Evolutionary conservation across 1,140 invertebrate species (phyloP).

Genomic region (Theocolax elegans): DNA sequence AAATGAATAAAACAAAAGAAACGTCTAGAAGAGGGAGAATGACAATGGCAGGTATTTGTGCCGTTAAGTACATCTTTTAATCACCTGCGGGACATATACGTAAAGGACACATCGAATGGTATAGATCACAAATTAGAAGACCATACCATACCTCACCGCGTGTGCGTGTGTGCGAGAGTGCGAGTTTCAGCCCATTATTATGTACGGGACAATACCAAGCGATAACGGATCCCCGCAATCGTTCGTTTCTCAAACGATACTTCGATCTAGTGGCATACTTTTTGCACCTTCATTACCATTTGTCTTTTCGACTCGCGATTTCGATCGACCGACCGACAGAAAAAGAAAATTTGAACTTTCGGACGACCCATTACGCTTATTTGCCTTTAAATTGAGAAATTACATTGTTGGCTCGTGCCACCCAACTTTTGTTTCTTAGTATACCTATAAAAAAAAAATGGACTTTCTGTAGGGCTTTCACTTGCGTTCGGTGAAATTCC

Average conservation of each 20-base stretch:
- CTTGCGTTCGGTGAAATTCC: neutral
- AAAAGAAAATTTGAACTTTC: conserved; percentile 3
- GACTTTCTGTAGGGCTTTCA: conserved; percentile 18
- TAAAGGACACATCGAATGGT: too few relatives aligned
- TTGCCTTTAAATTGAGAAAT: conserved; percentile 7
- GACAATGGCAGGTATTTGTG: too few relatives aligned
- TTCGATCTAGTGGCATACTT: conserved; percentile 50
- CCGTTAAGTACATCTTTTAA: too few relatives aligned
- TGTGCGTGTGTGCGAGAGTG: too few relatives aligned
- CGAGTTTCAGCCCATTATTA: conserved; percentile 45
- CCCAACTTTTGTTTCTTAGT: neutral
- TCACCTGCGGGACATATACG: too few relatives aligned
- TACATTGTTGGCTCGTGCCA: neutral
- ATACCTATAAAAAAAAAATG: neutral
- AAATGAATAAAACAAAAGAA: too few relatives aligned
- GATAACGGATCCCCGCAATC: conserved; percentile 42
- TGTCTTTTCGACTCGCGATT: too few relatives aligned
- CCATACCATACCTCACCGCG: too few relatives aligned
- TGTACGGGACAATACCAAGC: conserved; percentile 34
- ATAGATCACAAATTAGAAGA: too few relatives aligned
- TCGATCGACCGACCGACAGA: neutral
- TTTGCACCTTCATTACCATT: conserved; percentile 15
- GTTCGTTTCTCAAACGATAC: conserved; percentile 37
- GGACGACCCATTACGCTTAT: neutral
- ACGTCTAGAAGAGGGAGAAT: too few relatives aligned